Percentiles rank a stretch among this genome's conserved stretches.
phyloP scores from a whole-genome alignment of 2,888 invertebrate species.

The Hemithea aestivaria region DNA sequence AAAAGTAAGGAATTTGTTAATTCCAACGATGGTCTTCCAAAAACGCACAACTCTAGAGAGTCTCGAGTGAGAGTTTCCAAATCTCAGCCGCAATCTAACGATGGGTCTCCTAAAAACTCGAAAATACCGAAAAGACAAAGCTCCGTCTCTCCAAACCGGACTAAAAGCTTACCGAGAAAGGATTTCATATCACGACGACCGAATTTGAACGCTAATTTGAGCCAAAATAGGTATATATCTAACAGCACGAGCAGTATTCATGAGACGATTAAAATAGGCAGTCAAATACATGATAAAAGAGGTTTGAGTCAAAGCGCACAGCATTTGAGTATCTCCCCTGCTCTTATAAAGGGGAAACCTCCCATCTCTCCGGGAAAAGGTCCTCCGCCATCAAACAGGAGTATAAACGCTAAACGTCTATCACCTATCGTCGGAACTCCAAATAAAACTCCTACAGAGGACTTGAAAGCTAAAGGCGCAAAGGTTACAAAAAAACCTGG shows the following conservation, averaged over 20 bases:
- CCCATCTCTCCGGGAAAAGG: slow-evolving; percentile 71
- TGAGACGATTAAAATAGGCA: slow-evolving; percentile 64
- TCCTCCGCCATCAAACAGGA: slow-evolving; percentile 68
- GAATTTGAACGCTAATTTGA: slow-evolving; percentile 44
- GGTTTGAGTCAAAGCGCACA: slow-evolving; percentile 65
- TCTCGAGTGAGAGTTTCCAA: slow-evolving; percentile 53
- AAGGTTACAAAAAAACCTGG: slow-evolving; percentile 50
- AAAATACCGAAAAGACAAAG: slow-evolving; percentile 72
- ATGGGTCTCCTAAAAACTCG: slow-evolving; percentile 69
- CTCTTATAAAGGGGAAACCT: slow-evolving; percentile 67
- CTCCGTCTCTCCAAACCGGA: slow-evolving; percentile 65
- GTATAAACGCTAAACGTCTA: slow-evolving; percentile 66
- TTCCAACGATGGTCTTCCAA: slow-evolving; percentile 42
- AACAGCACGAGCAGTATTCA: slow-evolving; percentile 73
- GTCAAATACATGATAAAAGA: slow-evolving; percentile 62
- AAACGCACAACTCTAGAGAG: slow-evolving; percentile 53
- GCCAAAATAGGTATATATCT: slow-evolving; percentile 62
- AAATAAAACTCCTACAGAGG: slow-evolving; percentile 68
- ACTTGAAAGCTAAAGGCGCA: slow-evolving; percentile 55
- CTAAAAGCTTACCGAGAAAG: slow-evolving; percentile 30
- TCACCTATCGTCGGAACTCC: slow-evolving; percentile 75
- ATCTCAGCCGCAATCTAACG: slow-evolving; percentile 70
- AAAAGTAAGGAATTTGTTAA: slow-evolving; percentile 54
- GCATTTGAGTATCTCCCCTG: slow-evolving; percentile 55
- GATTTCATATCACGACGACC: slow-evolving; percentile 41